Conservation (phyloP, 2,797 vertebrate species). For the Lithobates sylvaticus region DNA sequence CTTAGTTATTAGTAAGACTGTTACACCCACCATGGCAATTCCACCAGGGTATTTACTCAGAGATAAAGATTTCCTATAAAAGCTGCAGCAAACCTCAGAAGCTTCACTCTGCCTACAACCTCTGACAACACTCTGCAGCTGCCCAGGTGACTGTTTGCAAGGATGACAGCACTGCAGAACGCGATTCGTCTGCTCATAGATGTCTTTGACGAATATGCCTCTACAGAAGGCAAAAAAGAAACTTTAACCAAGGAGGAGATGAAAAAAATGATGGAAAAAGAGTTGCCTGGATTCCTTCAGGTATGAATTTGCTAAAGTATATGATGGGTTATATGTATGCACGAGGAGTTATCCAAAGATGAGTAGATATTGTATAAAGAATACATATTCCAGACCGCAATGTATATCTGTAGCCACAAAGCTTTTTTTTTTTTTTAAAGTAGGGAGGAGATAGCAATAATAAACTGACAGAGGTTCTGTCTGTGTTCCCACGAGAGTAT, state of each 20-base stretch:
- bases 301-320: conserved; percentile 65
- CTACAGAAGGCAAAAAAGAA: conserved; percentile 49
- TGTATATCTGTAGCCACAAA: neutral
- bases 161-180: conserved; percentile 73
- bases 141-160: conserved; percentile 3
- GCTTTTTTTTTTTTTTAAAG: too few relatives aligned
- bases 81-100: neutral
- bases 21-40: conserved; percentile 4
- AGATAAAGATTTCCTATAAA: conserved; percentile 26
- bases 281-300: conserved; percentile 75
- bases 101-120: conserved; percentile 4
- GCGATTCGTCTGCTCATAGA: conserved; percentile 72
- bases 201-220: conserved; percentile 74
- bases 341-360: neutral
- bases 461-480: too few relatives aligned
- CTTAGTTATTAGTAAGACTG: neutral
- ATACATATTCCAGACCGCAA: neutral
- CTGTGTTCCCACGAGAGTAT: too few relatives aligned
- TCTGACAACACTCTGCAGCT: neutral
- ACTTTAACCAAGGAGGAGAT: conserved; percentile 74
- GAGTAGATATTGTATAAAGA: too few relatives aligned
- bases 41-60: conserved; percentile 3
- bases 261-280: conserved; percentile 75
- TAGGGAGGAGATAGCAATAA: too few relatives aligned
- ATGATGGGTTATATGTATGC: neutral